Percentiles rank a stretch among this genome's conserved stretches.
phyloP scores from a whole-genome alignment of 2,888 invertebrate species.

The Stenichneumon culpator region DNA sequence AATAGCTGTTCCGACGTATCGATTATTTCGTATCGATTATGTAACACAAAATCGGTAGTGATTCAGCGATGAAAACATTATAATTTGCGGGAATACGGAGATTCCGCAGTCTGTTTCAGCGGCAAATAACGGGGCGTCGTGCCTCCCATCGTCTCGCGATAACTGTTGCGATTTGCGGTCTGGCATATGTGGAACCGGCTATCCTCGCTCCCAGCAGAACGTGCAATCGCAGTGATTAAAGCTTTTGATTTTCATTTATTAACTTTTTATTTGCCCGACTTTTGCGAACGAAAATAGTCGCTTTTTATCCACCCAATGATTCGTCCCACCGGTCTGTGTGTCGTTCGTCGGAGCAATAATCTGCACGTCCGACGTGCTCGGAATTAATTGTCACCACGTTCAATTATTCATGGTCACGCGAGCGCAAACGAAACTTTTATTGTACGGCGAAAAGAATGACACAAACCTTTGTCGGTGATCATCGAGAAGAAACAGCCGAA shows the following conservation, averaged over 20 bases:
- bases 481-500: not conserved
- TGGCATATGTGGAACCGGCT: not conserved
- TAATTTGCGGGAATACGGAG: not conserved
- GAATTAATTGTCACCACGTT: constrained; percentile 7
- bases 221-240: not conserved
- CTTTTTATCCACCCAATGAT: not conserved
- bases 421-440: constrained; percentile 19
- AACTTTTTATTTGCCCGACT: not conserved
- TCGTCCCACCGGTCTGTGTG: not conserved
- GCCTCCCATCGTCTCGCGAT: not conserved
- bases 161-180: not conserved
- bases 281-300: not conserved
- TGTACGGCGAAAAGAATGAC: not conserved
- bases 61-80: not conserved
- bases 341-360: not conserved
- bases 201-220: not conserved
- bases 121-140: constrained; percentile 4
- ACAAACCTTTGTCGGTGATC: not conserved
- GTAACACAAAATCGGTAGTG: not conserved
- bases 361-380: constrained; percentile 14
- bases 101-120: not conserved
- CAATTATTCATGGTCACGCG: constrained; percentile 32
- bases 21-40: not conserved
- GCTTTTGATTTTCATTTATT: not conserved
- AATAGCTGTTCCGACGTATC: not conserved